Conservation (phyloP, 2,888 invertebrate species). For the Hanleya hanleyi region DNA sequence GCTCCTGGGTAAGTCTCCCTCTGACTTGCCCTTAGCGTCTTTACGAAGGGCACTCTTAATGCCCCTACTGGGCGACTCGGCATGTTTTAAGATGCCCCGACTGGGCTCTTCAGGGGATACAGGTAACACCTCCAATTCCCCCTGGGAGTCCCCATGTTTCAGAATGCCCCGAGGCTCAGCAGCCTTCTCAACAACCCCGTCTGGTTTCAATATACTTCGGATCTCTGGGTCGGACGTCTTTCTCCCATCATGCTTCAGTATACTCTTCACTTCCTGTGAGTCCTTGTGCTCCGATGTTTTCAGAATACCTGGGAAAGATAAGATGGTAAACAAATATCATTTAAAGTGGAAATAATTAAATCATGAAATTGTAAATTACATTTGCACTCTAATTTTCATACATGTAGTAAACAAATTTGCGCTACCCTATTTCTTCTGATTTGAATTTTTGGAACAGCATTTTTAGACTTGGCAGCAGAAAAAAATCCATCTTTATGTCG, state of each 20-base stretch:
- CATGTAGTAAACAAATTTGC: too few species aligned
- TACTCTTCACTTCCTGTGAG: constrained; percentile 34
- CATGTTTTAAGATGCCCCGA: constrained; percentile 2
- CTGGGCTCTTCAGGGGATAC: neutral
- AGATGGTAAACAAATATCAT: too few species aligned
- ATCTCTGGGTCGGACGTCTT: constrained; percentile 31
- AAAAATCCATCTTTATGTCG: too few species aligned
- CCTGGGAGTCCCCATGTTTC: constrained; percentile 34
- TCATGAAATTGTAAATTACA: too few species aligned
- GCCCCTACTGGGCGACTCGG: neutral
- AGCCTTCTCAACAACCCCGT: constrained; percentile 28
- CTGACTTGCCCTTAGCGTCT: neutral
- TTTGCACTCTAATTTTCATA: too few species aligned
- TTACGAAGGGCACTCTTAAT: neutral
- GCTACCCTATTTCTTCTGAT: too few species aligned
- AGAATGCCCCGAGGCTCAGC: constrained; percentile 49
- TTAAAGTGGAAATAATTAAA: too few species aligned
- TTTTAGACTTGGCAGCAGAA: too few species aligned
- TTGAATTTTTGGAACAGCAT: too few species aligned
- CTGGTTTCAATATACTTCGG: constrained; percentile 48
- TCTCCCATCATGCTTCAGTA: constrained; percentile 38
- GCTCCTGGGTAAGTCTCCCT: constrained; percentile 15
- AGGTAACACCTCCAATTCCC: neutral
- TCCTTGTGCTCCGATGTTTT: constrained; percentile 17
- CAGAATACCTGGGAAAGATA: constrained; percentile 16